A percentile compares a stretch with the other conserved stretches of the same genome.
These are phyloP conservation scores for Coremacera marginata DNA, from an alignment of 2,888 invertebrate species.

Conservation along the genomic window DNA sequence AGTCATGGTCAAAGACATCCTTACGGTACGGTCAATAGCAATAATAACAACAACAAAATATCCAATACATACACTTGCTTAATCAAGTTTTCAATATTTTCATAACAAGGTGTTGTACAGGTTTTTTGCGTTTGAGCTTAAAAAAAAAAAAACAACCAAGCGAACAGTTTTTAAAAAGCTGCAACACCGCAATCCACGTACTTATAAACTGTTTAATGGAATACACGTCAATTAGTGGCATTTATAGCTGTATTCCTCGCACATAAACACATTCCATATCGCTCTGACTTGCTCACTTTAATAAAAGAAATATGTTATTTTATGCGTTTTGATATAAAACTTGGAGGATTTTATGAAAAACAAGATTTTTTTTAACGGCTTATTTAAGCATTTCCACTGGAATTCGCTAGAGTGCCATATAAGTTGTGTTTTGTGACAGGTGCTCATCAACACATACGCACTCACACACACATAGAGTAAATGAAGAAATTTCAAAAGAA, in stretches of 20 bases:
- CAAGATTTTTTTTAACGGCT: background rate
- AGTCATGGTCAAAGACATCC: conserved; percentile 33
- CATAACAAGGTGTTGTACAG: conserved; percentile 12
- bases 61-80: background rate
- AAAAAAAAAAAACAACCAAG: background rate
- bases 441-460: conserved; percentile 11
- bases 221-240: background rate
- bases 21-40: conserved; percentile 16
- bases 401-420: conserved; percentile 13
- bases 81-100: conserved; percentile 30
- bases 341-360: no score
- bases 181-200: background rate
- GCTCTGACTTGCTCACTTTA: background rate
- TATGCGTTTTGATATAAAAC: background rate
- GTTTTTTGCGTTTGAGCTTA: background rate
- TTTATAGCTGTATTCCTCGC: background rate
- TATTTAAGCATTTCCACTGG: background rate
- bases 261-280: background rate
- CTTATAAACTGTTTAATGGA: background rate
- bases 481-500: background rate
- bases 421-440: conserved; percentile 8
- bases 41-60: background rate
- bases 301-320: background rate
- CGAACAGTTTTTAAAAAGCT: background rate
- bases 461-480: no score